Conservation (phyloP, 1,140 invertebrate genomes). For the Lepidurus couesii region DNA sequence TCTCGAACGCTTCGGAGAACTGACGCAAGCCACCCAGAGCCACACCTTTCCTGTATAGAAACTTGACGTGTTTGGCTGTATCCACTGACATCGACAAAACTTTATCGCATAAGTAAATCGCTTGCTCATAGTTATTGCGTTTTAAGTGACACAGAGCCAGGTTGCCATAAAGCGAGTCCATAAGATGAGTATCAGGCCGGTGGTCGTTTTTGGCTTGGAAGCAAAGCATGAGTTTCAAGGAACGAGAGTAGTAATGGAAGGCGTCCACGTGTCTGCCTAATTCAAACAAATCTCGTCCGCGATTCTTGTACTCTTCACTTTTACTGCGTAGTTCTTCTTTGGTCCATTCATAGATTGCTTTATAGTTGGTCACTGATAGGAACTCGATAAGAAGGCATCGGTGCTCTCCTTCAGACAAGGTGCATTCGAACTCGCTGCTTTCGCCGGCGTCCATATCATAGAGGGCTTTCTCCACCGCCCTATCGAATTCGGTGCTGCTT, state of each 20-base stretch:
- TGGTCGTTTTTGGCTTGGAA: conserved; percentile 5
- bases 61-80: neutral
- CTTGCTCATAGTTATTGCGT: neutral
- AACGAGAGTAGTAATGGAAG: conserved; percentile 3
- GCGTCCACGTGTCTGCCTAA: neutral
- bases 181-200: neutral
- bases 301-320: neutral
- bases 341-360: neutral
- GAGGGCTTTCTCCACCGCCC: neutral
- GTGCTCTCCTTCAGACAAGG: neutral
- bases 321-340: neutral
- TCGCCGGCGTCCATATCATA: neutral
- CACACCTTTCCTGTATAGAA: neutral
- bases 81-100: neutral
- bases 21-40: neutral
- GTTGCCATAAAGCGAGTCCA: neutral
- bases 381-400: neutral
- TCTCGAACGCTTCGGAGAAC: neutral
- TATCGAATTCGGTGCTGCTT: neutral
- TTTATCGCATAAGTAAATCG: neutral
- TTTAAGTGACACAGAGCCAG: neutral
- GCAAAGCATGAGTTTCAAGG: neutral
- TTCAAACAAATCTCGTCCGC: neutral
- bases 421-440: neutral
- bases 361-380: neutral